Evolutionary conservation across 1,140 invertebrate genomes (phyloP).

Genomic region (Ceratoteleas bidentatus): DNA sequence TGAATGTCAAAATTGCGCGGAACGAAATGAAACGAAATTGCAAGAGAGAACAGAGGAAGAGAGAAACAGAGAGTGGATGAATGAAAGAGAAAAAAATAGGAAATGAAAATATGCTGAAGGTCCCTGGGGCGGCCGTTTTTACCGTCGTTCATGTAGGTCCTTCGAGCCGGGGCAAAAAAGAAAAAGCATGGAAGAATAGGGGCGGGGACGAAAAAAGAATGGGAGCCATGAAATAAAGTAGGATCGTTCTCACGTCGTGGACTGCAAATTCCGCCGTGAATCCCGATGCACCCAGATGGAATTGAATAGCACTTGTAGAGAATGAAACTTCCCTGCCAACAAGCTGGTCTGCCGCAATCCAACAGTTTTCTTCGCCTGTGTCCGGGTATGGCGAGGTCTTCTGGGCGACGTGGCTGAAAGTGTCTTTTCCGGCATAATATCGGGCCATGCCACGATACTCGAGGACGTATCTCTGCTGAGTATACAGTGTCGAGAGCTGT

Average conservation of each 20-base stretch:
- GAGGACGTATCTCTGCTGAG: conserved; percentile 60
- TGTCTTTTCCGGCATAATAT: conserved; percentile 70
- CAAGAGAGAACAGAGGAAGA: background rate
- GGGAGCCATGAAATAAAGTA: conserved; percentile 29
- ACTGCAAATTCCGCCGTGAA: conserved; percentile 43
- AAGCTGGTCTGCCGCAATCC: conserved; percentile 81
- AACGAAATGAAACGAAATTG: background rate
- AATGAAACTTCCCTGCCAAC: conserved; percentile 82
- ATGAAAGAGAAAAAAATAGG: too few relatives aligned
- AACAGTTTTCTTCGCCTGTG: conserved; percentile 76
- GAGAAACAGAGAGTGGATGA: too few relatives aligned
- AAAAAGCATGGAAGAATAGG: conserved; percentile 15
- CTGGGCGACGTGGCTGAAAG: conserved; percentile 77
- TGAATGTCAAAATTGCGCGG: conserved; percentile 21
- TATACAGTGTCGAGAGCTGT: conserved; percentile 61
- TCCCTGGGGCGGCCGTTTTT: conserved; percentile 6
- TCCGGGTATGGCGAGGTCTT: conserved; percentile 76
- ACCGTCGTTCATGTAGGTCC: conserved; percentile 18
- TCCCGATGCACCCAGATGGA: conserved; percentile 77
- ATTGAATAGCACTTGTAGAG: conserved; percentile 81
- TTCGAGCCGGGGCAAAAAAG: too few relatives aligned
- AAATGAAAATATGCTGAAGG: conserved; percentile 32
- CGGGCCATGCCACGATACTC: conserved; percentile 57
- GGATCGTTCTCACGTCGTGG: conserved; percentile 51
- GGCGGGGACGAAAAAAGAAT: conserved; percentile 17